These are phyloP conservation scores for Heteromormyrus szaboi DNA, from an alignment of 2,797 vertebrate genomes.

Conservation along the genomic window DNA sequence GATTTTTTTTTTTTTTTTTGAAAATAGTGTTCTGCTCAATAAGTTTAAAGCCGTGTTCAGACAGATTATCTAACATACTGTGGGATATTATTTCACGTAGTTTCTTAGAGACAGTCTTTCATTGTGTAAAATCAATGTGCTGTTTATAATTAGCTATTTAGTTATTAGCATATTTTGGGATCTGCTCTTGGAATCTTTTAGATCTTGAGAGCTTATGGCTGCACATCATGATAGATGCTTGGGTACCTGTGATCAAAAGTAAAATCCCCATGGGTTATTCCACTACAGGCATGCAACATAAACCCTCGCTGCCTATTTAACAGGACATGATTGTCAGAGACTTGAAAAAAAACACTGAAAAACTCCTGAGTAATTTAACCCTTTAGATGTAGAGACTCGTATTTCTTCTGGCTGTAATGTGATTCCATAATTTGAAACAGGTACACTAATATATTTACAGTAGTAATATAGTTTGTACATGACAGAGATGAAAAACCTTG, in stretches of 20 bases:
- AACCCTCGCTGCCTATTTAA: not conserved
- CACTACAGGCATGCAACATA: not conserved
- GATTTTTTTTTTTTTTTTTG: constrained; percentile 8
- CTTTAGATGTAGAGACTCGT: not conserved
- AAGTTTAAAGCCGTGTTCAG: not conserved
- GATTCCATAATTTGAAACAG: not conserved
- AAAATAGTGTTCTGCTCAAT: not conserved
- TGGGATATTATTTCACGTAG: not conserved
- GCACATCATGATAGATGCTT: not conserved
- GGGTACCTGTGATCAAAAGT: not conserved
- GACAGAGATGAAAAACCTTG: not conserved
- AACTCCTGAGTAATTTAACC: not conserved
- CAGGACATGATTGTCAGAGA: not conserved
- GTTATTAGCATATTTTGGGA: not conserved
- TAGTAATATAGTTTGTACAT: not conserved
- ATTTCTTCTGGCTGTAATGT: not conserved
- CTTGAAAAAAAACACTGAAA: not conserved
- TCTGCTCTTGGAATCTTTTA: not conserved
- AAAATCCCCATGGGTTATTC: not conserved
- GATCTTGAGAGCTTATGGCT: not conserved
- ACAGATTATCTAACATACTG: constrained; percentile 2
- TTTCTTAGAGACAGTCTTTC: not conserved
- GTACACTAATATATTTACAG: not conserved
- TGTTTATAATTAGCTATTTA: not conserved
- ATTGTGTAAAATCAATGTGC: not conserved